phyloP scores from a whole-genome alignment of 1,140 invertebrate species.

The Hydropsyche tenuis region DNA sequence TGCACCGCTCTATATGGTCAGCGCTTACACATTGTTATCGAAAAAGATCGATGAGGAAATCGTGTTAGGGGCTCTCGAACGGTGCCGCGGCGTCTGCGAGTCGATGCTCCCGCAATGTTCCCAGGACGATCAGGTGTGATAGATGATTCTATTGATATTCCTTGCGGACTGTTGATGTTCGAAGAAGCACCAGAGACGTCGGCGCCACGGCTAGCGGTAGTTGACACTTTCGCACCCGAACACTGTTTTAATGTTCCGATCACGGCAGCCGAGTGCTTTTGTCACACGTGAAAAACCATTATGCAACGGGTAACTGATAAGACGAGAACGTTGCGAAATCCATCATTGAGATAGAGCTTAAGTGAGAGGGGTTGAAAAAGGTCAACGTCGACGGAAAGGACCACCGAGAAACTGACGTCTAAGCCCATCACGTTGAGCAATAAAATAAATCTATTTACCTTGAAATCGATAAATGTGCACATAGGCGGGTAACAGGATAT shows the following conservation, averaged over 20 bases:
- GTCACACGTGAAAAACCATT: conserved; percentile 32
- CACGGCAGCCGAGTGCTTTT: conserved; percentile 19
- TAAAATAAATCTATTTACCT: conserved; percentile 21
- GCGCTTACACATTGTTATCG: neutral
- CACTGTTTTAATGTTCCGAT: conserved; percentile 22
- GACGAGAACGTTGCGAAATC: neutral
- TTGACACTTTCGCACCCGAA: conserved; percentile 34
- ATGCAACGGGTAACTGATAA: conserved; percentile 8
- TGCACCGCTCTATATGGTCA: conserved; percentile 32
- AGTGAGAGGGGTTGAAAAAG: no score
- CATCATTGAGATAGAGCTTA: no score
- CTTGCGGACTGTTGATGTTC: neutral
- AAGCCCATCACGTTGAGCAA: neutral
- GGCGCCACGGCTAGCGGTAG: conserved; percentile 36
- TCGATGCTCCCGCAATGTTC: conserved; percentile 11
- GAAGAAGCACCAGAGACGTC: conserved; percentile 19
- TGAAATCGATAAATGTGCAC: conserved; percentile 6
- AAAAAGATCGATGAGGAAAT: neutral
- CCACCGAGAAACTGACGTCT: conserved; percentile 2
- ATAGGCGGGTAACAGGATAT: conserved; percentile 4
- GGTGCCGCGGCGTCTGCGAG: conserved; percentile 3
- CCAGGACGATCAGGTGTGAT: conserved; percentile 10
- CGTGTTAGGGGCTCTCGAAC: neutral
- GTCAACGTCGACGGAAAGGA: neutral
- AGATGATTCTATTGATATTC: conserved; percentile 30